Conservation (phyloP, 2,113 vertebrate species). For the Butorides virescens region DNA sequence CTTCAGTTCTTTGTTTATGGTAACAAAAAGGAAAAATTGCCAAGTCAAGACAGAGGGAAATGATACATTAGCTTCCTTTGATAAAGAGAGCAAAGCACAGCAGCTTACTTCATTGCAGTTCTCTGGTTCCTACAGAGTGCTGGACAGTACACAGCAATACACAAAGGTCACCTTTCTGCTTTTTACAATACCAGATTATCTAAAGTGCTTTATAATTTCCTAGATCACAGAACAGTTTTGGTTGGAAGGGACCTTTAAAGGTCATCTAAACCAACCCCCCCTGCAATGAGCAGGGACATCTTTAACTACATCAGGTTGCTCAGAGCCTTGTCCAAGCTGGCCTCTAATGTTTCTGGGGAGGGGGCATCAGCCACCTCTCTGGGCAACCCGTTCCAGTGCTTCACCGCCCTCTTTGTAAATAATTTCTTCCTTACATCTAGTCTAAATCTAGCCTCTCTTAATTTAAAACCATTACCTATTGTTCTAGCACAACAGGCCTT, state of each 20-base stretch:
- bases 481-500: neutral
- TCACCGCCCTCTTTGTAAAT: fast-evolving
- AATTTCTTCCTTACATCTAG: neutral
- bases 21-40: neutral
- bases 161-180: neutral
- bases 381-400: neutral
- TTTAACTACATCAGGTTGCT: neutral
- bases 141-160: neutral
- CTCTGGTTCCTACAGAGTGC: neutral
- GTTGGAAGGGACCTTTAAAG: neutral
- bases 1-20: neutral
- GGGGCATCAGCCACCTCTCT: neutral
- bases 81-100: neutral
- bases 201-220: neutral
- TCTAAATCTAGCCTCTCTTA: neutral
- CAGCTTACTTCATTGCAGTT: neutral
- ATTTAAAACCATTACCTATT: neutral
- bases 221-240: neutral
- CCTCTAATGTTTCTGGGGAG: neutral
- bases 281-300: neutral
- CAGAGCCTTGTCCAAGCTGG: neutral
- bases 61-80: neutral
- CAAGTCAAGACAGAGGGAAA: neutral
- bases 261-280: neutral
- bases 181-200: neutral